A percentile compares a stretch with the other conserved stretches of the same genome.
These are phyloP conservation scores for Fulica atra DNA, from an alignment of 2,113 vertebrate genomes.

Conservation along the genomic window DNA sequence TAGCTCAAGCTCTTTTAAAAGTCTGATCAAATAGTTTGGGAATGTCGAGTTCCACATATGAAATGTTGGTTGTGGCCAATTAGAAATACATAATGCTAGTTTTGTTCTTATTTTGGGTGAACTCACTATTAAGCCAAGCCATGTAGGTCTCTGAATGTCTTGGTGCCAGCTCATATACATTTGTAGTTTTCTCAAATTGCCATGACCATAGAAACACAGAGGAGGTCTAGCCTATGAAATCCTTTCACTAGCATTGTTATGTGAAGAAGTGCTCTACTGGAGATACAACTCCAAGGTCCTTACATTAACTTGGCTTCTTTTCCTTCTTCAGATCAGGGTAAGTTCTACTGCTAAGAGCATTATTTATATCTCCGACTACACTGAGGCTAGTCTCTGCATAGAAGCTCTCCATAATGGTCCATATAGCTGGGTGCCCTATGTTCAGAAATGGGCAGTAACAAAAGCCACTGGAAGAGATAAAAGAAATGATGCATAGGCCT, in stretches of 20 bases:
- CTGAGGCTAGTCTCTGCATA: neutral
- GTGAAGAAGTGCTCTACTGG: neutral
- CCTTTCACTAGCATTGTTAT: neutral
- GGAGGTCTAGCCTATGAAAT: neutral
- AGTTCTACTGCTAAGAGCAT: neutral
- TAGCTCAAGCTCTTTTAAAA: neutral
- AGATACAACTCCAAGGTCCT: neutral
- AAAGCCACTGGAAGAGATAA: neutral
- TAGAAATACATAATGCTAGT: slow-evolving; percentile 19
- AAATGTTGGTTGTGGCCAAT: slow-evolving; percentile 11
- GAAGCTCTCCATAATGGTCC: neutral
- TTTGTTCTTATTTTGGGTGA: slow-evolving; percentile 37
- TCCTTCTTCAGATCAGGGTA: neutral
- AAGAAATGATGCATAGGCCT: neutral
- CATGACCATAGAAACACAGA: neutral
- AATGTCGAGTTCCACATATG: neutral
- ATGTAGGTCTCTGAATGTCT: neutral
- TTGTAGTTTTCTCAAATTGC: neutral
- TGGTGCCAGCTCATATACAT: neutral
- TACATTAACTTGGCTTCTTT: neutral
- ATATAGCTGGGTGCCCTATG: neutral
- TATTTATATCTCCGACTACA: neutral
- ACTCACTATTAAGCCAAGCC: neutral
- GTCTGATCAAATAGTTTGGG: slow-evolving; percentile 49
- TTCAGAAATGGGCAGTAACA: neutral